Evolutionary conservation across 2,888 invertebrate species (phyloP), one percentile per base, ranked within the genome.

Genomic region (Operophtera brumata): DNA sequence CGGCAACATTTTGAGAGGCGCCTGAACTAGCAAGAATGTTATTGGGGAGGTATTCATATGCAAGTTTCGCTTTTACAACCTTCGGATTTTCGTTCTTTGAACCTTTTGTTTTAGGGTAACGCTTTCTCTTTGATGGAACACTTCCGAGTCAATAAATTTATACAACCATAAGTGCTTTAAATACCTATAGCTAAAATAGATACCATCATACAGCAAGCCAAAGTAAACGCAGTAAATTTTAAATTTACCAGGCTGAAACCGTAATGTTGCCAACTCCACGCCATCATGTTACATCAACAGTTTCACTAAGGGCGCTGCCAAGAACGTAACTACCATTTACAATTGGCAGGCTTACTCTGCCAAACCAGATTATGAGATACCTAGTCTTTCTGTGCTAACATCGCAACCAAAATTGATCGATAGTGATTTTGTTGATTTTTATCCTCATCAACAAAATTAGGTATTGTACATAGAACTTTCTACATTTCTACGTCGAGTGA

Each of bases 251-350:
- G 76, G 82, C 74, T 64, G 74, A 77, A 75, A 74, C 66, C 54
- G 69, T 62, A 63, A 59, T 69, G 74, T 64, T 84, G 84, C 85
- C 85, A 86, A 86, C 70, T 49, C 54, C 57, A 64, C 64, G 65
- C 67, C 64, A 70, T 67, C 69, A 65, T 70, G 68, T 67, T 71
- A 67, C 64, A 69, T 77, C 75, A 75, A 73, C 73, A 78, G 72
- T 69, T 67, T 66, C 67, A 67, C 67, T 70, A 70, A 65, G 61
- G 61, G 65, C 65, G 61, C 54, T 78, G 81, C 80, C 81, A 75
- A 75, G 70, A 62, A 54, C 69, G 65, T 65, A 73, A 72, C 66
- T 61, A 67, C 55, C 65, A 57, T 64, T 69, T 57, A 64, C 70
- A 61, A 62, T 61, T 70, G 75, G 75, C 80, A 82, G 81, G 79